phyloP scores from a whole-genome alignment of 2,113 vertebrate genomes.

The Halichoeres trimaculatus region DNA sequence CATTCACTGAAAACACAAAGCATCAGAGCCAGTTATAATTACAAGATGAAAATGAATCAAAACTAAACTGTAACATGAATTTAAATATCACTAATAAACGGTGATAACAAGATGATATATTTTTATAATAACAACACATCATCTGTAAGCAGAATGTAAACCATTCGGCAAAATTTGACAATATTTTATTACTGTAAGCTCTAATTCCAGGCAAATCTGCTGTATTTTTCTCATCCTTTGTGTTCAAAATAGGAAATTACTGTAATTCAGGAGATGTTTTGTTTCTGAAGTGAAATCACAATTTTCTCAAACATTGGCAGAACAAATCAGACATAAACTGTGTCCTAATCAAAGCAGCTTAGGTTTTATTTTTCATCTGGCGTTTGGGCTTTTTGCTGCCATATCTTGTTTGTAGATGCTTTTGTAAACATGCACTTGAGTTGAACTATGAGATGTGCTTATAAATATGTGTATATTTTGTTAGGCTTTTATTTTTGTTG shows the following conservation, averaged over 20 bases:
- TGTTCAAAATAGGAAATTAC: constrained; percentile 63
- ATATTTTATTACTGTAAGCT: constrained; percentile 65
- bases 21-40: constrained; percentile 43
- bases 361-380: constrained; percentile 45
- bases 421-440: constrained; percentile 78
- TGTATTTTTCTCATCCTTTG: constrained; percentile 64
- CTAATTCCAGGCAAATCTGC: constrained; percentile 64
- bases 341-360: constrained; percentile 54
- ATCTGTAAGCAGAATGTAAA: constrained; percentile 72
- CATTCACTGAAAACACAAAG: constrained; percentile 19
- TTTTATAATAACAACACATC: constrained; percentile 63
- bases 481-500: constrained; percentile 48
- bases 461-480: constrained; percentile 79
- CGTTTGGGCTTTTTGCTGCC: constrained; percentile 74
- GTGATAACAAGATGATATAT: constrained; percentile 58
- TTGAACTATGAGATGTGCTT: constrained; percentile 75
- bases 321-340: constrained; percentile 44
- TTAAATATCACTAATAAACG: constrained; percentile 35
- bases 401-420: constrained; percentile 78
- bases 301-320: constrained; percentile 50
- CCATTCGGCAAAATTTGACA: constrained; percentile 63
- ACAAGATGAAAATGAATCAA: constrained; percentile 12
- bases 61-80: constrained; percentile 58
- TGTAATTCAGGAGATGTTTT: constrained; percentile 53
- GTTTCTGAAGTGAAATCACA: constrained; percentile 16